Base-by-base conservation (phyloP, 2,113 vertebrate genomes). In the Ageneiosus marmoratus region DNA sequence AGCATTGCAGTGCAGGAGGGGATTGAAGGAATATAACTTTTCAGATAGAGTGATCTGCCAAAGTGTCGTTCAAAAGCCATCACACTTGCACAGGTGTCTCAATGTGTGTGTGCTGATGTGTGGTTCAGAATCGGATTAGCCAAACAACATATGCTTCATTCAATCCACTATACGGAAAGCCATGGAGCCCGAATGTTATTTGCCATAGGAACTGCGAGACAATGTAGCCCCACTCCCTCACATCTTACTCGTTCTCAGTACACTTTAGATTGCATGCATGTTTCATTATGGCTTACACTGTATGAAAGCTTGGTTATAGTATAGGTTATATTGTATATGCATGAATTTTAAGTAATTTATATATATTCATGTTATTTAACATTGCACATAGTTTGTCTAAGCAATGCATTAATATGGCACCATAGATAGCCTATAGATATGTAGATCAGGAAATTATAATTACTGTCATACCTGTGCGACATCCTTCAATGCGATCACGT, bases 171-270 rank as follows among this genome's bases (percentile, higher is more conserved):
- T 44, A 72, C 37, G 46, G 32, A 53, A 82, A 85, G 62, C 29
- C 56, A 32, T 80, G 41, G 67, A 41, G 56, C 65, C 77, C 56
- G 72, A 22, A 80, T 87, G 87, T 82, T 29, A 77, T 88, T 89
- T 86, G 86, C 80, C 84, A 89, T 89, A 83, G 88, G 67, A 86
- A 89, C 89, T 84, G 82, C 53, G 83, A 85, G 44, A 83, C 87
- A 88, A 79, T 85, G 79, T 55, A 55, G 51, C 85, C 86, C 83
- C 81, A 63, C 76, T 83, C 37, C 58, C 55, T 7, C 44, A 83
- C 50, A 34, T 55, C 56, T 48, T 34, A 50, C 20, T 11, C 37
- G 44, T 55, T 58, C 22, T 16, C 29, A 67, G 44, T 41, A 76
- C 20, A 67, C 22, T 58, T 72, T 41, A 29, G 72, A 10, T 74